These are phyloP conservation scores for Sitta europaea DNA, from an alignment of 2,113 vertebrate genomes.

Conservation along the genomic window DNA sequence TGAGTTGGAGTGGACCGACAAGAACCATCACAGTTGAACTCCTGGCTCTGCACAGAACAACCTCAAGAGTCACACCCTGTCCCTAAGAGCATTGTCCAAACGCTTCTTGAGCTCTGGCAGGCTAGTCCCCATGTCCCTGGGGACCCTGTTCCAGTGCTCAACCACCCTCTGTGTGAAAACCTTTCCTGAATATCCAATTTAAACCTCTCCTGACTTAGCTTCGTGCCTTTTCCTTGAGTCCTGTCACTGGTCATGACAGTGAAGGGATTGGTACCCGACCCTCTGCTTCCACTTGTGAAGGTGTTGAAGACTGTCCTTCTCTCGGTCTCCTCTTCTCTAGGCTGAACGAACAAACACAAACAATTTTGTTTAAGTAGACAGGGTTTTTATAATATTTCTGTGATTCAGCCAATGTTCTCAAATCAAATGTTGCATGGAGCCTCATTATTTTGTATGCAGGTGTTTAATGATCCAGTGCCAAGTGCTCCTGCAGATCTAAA, in stretches of 20 bases:
- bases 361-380: neutral
- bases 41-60: neutral
- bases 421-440: fast-evolving
- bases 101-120: neutral
- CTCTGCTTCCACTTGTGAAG: neutral
- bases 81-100: neutral
- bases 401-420: neutral
- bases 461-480: neutral
- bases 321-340: neutral
- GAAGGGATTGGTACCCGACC: neutral
- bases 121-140: neutral
- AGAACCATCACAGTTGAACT: neutral
- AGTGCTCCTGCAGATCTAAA: neutral
- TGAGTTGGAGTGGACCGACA: neutral
- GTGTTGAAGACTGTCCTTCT: neutral
- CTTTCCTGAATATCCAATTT: neutral
- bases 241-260: neutral
- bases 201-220: neutral
- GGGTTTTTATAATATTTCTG: neutral
- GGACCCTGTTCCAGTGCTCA: neutral
- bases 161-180: neutral
- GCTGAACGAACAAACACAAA: neutral
- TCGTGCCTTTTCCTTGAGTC: neutral
- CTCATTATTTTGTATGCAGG: neutral
- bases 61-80: too few species aligned